Conservation (phyloP, 2,888 invertebrate species). For the Polylopha cassiicola region DNA sequence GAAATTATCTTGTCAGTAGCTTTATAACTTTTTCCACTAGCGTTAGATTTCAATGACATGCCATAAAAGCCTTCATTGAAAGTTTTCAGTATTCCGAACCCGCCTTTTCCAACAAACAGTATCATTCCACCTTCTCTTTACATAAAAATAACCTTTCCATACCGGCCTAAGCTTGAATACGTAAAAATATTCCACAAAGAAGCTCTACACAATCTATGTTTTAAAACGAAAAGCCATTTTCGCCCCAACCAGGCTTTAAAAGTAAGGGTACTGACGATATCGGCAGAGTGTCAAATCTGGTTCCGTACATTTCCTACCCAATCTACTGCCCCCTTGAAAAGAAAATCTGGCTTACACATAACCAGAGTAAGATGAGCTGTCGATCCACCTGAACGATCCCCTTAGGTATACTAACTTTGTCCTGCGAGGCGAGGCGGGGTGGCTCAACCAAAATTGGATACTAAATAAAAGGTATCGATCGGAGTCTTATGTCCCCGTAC, state of each 20-base stretch:
- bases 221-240: slow-evolving; percentile 30
- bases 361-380: slow-evolving; percentile 35
- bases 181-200: background rate
- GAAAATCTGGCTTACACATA: slow-evolving; percentile 43
- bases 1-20: too few species aligned
- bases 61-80: too few species aligned
- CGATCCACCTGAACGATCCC: slow-evolving; percentile 5
- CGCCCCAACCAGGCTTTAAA: slow-evolving; percentile 31
- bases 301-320: slow-evolving; percentile 54
- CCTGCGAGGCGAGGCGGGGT: background rate
- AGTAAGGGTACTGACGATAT: slow-evolving; percentile 51
- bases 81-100: too few species aligned
- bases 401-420: slow-evolving; percentile 1
- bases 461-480: slow-evolving; percentile 38
- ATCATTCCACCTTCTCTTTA: too few species aligned
- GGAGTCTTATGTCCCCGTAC: slow-evolving; percentile 28
- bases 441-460: slow-evolving; percentile 28
- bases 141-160: too few species aligned
- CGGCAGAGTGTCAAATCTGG: slow-evolving; percentile 61
- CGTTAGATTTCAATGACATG: too few species aligned
- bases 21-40: too few species aligned
- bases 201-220: slow-evolving; percentile 4
- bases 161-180: too few species aligned
- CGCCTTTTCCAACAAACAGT: too few species aligned
- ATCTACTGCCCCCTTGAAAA: slow-evolving; percentile 54